A percentile compares a stretch with the other conserved stretches of the same genome.
Evolutionary conservation across 2,888 invertebrate species (phyloP).

Genomic region (Iselma pallidipennis): DNA sequence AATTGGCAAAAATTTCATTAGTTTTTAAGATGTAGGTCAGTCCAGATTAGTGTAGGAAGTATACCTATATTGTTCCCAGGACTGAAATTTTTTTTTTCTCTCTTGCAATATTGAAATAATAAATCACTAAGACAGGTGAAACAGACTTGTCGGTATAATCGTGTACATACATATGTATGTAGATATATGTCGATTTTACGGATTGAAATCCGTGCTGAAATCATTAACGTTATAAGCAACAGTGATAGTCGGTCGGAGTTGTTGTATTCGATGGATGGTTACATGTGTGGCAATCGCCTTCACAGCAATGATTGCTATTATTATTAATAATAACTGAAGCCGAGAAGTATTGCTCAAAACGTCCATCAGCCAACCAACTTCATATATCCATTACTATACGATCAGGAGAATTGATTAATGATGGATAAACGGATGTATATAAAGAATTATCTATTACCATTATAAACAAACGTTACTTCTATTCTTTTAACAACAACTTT

Average conservation of each 20-base stretch:
- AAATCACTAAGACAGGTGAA: neutral
- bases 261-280: neutral
- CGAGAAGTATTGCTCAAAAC: constrained; percentile 23
- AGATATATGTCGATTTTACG: neutral
- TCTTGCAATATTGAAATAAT: neutral
- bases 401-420: neutral
- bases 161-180: neutral
- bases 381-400: no score
- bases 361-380: constrained; percentile 12
- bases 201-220: constrained; percentile 6
- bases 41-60: neutral
- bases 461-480: neutral
- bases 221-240: constrained; percentile 13
- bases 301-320: constrained; percentile 17
- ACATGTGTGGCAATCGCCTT: constrained; percentile 21
- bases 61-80: neutral
- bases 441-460: neutral
- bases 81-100: no score
- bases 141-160: no score
- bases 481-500: neutral
- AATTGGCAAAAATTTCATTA: neutral
- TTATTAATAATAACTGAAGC: constrained; percentile 20
- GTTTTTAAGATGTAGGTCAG: neutral
- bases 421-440: neutral
- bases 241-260: constrained; percentile 7